phyloP scores from a whole-genome alignment of 2,113 vertebrate species.

The human region DNA sequence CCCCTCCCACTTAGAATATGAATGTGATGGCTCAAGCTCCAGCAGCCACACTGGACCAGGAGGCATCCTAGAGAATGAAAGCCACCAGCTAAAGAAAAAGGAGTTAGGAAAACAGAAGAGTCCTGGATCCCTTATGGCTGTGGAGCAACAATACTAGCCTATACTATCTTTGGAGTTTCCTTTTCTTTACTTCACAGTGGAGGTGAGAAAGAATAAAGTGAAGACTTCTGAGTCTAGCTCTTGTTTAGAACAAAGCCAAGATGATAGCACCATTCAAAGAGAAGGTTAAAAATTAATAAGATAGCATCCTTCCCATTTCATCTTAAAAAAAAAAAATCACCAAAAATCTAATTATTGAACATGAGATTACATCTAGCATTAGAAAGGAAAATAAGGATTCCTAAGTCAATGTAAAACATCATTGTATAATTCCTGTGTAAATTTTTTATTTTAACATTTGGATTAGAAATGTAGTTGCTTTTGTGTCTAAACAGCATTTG shows the following conservation, averaged over 20 bases:
- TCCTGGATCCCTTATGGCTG: neutral
- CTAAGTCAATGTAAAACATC: neutral
- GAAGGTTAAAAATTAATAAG: neutral
- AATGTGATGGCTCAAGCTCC: neutral
- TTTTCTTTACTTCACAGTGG: neutral
- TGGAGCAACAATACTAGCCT: neutral
- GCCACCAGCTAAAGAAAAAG: neutral
- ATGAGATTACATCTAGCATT: neutral
- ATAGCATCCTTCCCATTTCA: neutral
- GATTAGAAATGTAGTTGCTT: neutral
- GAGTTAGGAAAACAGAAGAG: neutral
- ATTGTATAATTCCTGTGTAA: neutral
- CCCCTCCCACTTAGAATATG: neutral
- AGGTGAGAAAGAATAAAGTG: neutral
- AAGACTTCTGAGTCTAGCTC: neutral
- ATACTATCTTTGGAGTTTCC: neutral
- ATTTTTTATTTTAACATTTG: conserved; percentile 26
- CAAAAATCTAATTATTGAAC: conserved; percentile 27
- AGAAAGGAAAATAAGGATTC: neutral
- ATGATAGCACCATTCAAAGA: neutral
- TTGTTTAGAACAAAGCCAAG: conserved; percentile 22
- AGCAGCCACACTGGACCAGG: neutral
- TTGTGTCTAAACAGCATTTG: neutral
- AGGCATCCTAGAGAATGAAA: neutral
- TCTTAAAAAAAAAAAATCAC: neutral